phyloP scores from a whole-genome alignment of 2,888 invertebrate genomes.

The Xestia xanthographa region DNA sequence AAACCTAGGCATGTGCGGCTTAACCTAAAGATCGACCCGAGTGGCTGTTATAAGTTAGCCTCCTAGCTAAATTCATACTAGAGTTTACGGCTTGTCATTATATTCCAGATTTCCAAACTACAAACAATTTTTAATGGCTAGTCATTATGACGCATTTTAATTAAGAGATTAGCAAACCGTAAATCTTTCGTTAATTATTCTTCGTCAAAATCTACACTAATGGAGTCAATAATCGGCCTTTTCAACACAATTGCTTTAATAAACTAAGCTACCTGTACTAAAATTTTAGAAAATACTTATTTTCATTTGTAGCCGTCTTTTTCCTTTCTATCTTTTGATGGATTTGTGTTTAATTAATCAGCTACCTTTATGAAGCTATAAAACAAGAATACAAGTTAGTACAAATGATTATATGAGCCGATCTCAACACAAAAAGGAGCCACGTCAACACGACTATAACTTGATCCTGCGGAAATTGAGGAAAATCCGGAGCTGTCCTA shows the following conservation, averaged over 20 bases:
- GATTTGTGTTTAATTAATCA: neutral
- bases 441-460: conserved; percentile 16
- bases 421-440: conserved; percentile 13
- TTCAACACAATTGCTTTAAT: neutral
- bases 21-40: no score
- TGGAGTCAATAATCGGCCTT: neutral
- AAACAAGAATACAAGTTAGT: neutral
- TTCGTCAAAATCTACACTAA: neutral
- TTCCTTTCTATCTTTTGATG: neutral
- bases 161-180: neutral
- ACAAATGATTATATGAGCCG: neutral
- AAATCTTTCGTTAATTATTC: neutral
- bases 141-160: neutral
- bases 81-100: neutral
- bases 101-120: neutral
- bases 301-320: neutral
- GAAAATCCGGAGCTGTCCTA: conserved; percentile 36
- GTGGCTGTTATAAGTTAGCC: neutral
- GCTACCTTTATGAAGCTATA: neutral
- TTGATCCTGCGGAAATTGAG: conserved; percentile 51
- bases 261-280: neutral
- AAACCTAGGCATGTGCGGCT: no score
- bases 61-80: neutral
- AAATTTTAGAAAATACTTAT: neutral
- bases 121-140: neutral